Conservation (phyloP, 1,140 invertebrate species). For the Atta texana region DNA sequence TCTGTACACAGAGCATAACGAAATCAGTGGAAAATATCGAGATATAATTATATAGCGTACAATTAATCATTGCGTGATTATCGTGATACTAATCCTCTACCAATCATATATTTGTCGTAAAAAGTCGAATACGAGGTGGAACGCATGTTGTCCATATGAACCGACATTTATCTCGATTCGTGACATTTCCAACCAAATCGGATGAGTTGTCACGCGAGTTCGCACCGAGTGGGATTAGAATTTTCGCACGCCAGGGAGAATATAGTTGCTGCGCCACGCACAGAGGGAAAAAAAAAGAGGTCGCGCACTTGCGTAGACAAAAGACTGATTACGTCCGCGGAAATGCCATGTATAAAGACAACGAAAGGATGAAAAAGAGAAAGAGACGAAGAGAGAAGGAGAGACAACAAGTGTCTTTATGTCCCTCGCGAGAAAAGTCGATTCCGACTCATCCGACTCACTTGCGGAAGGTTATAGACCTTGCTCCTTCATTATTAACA, state of each 20-base stretch:
- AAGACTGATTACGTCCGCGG: neutral
- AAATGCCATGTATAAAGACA: neutral
- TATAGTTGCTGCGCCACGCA: neutral
- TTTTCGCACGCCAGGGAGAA: neutral
- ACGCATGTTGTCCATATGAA: neutral
- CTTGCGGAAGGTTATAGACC: slow-evolving; percentile 80
- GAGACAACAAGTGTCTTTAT: slow-evolving; percentile 57
- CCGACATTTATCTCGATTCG: slow-evolving; percentile 21
- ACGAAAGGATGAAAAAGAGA: neutral
- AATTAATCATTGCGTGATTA: slow-evolving; percentile 7
- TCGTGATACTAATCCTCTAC: neutral
- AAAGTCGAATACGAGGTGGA: neutral
- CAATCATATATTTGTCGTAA: neutral
- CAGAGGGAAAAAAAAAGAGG: neutral
- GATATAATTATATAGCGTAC: slow-evolving; percentile 6
- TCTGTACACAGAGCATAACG: neutral
- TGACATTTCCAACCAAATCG: slow-evolving; percentile 8
- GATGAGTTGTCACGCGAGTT: slow-evolving; percentile 6
- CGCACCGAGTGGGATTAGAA: neutral
- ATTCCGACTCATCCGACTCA: slow-evolving; percentile 44
- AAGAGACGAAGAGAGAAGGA: neutral
- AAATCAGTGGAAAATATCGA: neutral
- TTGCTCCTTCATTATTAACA: slow-evolving; percentile 80
- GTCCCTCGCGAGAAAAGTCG: slow-evolving; percentile 56
- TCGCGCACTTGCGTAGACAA: neutral